Percentiles rank a stretch among this genome's conserved stretches.
Conservation (phyloP, 2,113 vertebrate genomes). For the Lepisosteus osseus region DNA sequence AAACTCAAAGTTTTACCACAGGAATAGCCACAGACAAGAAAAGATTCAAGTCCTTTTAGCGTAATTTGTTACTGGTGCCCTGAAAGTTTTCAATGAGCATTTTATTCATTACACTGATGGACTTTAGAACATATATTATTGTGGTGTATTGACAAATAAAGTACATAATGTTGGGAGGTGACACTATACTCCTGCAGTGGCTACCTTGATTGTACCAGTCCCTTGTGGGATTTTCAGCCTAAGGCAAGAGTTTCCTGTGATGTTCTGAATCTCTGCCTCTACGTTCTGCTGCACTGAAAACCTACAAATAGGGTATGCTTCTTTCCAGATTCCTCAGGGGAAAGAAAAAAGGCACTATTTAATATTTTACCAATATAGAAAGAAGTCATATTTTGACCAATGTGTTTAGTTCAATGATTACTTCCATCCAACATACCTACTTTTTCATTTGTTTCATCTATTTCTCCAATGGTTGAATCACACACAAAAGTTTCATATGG, state of each 20-base stretch:
- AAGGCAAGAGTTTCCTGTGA: slow-evolving; percentile 10
- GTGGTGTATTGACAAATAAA: too few species aligned
- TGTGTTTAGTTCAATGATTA: slow-evolving; percentile 2
- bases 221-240: slow-evolving; percentile 6
- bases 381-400: background rate
- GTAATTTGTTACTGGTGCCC: too few species aligned
- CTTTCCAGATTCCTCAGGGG: background rate
- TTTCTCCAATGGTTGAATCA: background rate
- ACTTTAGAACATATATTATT: too few species aligned
- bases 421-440: background rate
- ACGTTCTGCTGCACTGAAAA: background rate
- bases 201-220: background rate
- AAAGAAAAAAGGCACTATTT: background rate
- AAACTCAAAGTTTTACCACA: too few species aligned
- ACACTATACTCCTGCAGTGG: slow-evolving; percentile 5
- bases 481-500: too few species aligned
- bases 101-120: too few species aligned
- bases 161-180: background rate
- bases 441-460: background rate
- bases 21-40: too few species aligned
- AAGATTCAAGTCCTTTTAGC: too few species aligned
- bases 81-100: too few species aligned
- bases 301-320: slow-evolving; percentile 10
- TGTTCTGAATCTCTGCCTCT: slow-evolving; percentile 7
- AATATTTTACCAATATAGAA: slow-evolving; percentile 9